phyloP scores from a whole-genome alignment of 1,140 invertebrate genomes.

The Zaprionus camerounensis region DNA sequence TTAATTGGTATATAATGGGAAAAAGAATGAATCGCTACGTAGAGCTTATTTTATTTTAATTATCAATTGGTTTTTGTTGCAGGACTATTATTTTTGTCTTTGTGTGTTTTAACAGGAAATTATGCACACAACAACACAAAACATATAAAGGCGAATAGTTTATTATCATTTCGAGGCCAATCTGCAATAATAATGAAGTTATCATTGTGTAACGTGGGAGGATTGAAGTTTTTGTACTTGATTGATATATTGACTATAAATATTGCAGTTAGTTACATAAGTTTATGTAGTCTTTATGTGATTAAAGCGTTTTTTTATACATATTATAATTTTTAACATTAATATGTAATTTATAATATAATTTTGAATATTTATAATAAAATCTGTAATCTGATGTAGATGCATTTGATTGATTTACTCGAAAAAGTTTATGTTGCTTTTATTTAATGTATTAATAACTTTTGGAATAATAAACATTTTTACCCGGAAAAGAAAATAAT shows the following conservation, averaged over 20 bases:
- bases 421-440: not conserved
- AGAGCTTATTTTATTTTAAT: constrained; percentile 11
- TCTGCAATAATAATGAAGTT: not conserved
- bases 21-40: constrained; percentile 1
- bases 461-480: no score
- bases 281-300: not conserved
- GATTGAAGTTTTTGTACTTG: not conserved
- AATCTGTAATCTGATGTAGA: no score
- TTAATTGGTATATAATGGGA: constrained; percentile 47
- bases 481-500: no score
- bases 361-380: no score
- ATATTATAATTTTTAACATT: no score
- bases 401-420: not conserved
- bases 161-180: not conserved
- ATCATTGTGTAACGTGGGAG: not conserved
- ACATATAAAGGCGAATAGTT: not conserved
- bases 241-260: not conserved
- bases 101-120: not conserved
- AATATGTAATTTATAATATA: no score
- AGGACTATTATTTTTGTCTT: not conserved
- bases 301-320: not conserved
- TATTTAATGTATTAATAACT: not conserved
- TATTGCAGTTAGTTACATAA: not conserved
- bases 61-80: constrained; percentile 6
- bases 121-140: not conserved